Conservation (phyloP, 2,888 invertebrate genomes). For the Melinopterus prodromus region DNA sequence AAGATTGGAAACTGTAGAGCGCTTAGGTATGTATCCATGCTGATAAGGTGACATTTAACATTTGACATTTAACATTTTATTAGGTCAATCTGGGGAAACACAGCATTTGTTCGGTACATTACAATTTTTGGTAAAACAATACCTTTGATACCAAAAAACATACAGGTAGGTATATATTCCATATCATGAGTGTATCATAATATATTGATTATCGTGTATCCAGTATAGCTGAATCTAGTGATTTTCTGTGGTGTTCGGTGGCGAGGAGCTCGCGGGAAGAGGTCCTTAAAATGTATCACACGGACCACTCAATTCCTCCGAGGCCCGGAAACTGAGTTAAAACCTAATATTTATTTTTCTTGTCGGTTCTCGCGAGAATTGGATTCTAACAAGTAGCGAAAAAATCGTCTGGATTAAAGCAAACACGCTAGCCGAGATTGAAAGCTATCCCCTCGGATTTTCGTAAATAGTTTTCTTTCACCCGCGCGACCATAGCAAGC, state of each 20-base stretch:
- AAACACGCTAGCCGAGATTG: conserved; percentile 16
- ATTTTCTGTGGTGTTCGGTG: background rate
- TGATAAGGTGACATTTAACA: no score
- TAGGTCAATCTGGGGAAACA: no score
- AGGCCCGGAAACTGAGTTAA: conserved; percentile 16
- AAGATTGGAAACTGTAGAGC: no score
- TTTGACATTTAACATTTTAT: no score
- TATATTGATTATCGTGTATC: no score
- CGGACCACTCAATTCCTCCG: background rate
- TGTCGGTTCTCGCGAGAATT: conserved; percentile 12
- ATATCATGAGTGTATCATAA: no score
- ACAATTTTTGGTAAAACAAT: no score
- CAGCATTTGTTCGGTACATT: no score
- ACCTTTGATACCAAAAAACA: no score
- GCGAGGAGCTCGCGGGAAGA: background rate
- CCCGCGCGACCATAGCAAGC: background rate
- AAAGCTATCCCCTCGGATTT: background rate
- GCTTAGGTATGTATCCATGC: no score
- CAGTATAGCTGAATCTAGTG: background rate
- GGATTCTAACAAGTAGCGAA: conserved; percentile 25
- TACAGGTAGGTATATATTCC: no score
- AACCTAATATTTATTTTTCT: conserved; percentile 27
- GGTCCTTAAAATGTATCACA: conserved; percentile 18
- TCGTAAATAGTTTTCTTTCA: background rate
- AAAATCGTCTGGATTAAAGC: conserved; percentile 15